Conservation (phyloP, 2,797 vertebrate genomes). For the Cossypha niveicapilla region DNA sequence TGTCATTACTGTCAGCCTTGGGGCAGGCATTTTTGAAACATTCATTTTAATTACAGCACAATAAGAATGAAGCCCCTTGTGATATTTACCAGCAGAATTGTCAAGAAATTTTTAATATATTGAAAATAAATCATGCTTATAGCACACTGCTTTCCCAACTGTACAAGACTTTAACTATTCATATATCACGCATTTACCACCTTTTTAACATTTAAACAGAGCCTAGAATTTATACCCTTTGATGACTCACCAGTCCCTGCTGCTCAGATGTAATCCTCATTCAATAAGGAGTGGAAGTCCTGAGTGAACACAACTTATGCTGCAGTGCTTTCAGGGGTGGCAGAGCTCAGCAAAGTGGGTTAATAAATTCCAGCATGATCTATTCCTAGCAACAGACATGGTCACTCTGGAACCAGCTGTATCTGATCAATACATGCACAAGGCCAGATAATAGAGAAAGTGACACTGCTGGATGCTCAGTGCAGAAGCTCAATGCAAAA, state of each 20-base stretch:
- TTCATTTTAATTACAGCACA: conserved; percentile 37
- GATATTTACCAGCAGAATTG: conserved; percentile 15
- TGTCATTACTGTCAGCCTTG: background rate
- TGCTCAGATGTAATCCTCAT: conserved; percentile 8
- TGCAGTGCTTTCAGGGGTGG: background rate
- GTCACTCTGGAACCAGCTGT: background rate
- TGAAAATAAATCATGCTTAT: conserved; percentile 48
- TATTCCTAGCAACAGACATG: background rate
- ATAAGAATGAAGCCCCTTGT: background rate
- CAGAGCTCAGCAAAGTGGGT: background rate
- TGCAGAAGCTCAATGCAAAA: background rate
- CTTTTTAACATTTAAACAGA: conserved; percentile 34
- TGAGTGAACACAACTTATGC: background rate
- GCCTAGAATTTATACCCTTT: background rate
- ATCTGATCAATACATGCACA: background rate
- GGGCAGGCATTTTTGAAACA: background rate
- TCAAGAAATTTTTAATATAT: conserved; percentile 20
- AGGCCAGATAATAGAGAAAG: background rate
- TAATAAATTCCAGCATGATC: conserved; percentile 13
- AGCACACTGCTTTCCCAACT: background rate
- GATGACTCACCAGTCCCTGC: background rate
- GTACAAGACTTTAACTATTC: conserved; percentile 5
- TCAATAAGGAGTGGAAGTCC: background rate
- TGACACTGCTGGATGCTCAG: background rate
- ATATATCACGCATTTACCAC: conserved; percentile 36